Evolutionary conservation across 2,113 vertebrate species (phyloP).

Genomic region (Fulica atra): DNA sequence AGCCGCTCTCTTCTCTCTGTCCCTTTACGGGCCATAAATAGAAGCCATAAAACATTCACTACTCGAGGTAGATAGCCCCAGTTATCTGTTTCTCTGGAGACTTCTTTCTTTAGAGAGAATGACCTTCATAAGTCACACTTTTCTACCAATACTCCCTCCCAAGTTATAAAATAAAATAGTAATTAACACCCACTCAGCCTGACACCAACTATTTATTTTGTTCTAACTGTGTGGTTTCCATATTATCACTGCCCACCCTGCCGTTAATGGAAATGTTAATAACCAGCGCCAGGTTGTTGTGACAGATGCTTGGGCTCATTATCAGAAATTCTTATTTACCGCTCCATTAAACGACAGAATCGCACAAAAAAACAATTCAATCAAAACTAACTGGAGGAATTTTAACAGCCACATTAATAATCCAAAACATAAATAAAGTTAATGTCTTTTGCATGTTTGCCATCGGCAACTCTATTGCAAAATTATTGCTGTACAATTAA

Average conservation of each 20-base stretch:
- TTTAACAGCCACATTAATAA: conserved; percentile 83
- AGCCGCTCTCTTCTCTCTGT: neutral
- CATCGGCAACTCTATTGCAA: conserved; percentile 62
- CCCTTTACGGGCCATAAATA: neutral
- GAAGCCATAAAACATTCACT: neutral
- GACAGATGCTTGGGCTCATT: conserved; percentile 87
- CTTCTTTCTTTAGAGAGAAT: neutral
- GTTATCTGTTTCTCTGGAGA: conserved; percentile 19
- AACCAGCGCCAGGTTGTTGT: conserved; percentile 83
- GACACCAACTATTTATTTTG: conserved; percentile 84
- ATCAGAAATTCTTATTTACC: conserved; percentile 91
- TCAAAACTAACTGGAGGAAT: conserved; percentile 83
- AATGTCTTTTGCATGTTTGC: conserved; percentile 76
- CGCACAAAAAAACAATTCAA: conserved; percentile 81
- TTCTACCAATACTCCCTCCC: conserved; percentile 18
- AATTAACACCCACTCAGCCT: conserved; percentile 81
- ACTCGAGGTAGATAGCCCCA: neutral
- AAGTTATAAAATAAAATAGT: conserved; percentile 73
- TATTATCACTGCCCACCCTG: conserved; percentile 79
- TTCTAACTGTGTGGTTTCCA: conserved; percentile 78
- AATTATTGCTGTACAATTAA: conserved; percentile 73
- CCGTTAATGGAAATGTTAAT: conserved; percentile 87
- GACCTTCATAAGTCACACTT: conserved; percentile 69
- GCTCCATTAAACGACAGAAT: conserved; percentile 88
- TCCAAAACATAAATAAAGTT: conserved; percentile 82